Evolutionary conservation across 2,113 vertebrate genomes (phyloP), one percentile per base, ranked within the genome.

Genomic region (Pygoscelis antarcticus): DNA sequence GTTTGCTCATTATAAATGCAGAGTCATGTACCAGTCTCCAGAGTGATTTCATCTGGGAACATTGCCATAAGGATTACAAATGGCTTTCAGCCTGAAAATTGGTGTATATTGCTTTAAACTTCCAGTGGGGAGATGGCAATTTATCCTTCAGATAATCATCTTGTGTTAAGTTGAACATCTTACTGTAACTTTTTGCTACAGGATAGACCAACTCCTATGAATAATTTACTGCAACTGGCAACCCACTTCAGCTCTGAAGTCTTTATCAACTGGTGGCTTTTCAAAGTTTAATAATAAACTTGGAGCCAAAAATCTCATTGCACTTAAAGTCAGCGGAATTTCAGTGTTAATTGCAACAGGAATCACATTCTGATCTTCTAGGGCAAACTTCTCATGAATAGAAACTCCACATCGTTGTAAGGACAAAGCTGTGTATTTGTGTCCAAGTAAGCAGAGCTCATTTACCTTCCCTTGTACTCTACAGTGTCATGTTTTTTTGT

Each of bases 81-180:
- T 57, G 93, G 85, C 88, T 95, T 96, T 95, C 90, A 91, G 87
- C 81, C 65, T 95, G 83, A 87, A 97, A 96, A 94, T 89, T 80
- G 76, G 94, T 87, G 68, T 84, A 57, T 96, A 80, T 84, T 90
- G 65, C 94, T 95, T 92, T 95, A 96, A 95, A 86, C 65, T 96
- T 97, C 82, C 77, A 83, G 89, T 74, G 62, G 85, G 94, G 93
- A 96, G 58, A 69, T 91, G n/a, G 84, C 89, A 90, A 89, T 95
- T 94, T 87, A 97, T 97, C 95, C 93, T 95, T 91, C 85, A 87
- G 96, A 89, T 95, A 95, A 96, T 97, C 74, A 80, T 93, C 92
- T 88, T 62, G 61, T 83, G 76, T 95, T 80, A 97, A 96, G 65
- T 89, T 94, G 93, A 92, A 95, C 93, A 96, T 92, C 92, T 93